phyloP scores from a whole-genome alignment of 2,888 invertebrate species.

The Tanypteryx hageni region DNA sequence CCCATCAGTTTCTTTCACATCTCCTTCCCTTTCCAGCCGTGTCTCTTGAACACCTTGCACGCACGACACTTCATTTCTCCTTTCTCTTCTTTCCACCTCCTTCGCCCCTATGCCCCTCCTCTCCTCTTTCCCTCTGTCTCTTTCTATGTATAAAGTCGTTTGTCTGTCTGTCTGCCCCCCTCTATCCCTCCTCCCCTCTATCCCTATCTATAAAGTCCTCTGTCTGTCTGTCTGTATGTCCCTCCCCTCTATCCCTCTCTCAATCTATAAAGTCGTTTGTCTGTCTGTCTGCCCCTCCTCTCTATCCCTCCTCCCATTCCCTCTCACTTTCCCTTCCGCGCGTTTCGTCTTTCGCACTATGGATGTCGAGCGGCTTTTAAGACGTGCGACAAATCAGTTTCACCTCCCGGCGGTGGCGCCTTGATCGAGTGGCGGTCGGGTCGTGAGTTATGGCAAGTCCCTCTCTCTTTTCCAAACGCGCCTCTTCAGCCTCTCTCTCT shows the following conservation, averaged over 20 bases:
- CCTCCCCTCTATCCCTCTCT: too few relatives aligned
- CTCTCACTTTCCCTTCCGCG: neutral
- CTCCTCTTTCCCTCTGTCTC: neutral
- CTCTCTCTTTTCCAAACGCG: constrained; percentile 42
- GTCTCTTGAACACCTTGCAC: neutral
- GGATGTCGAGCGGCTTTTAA: neutral
- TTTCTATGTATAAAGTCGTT: too few relatives aligned
- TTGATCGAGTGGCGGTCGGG: constrained; percentile 3
- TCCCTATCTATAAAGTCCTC: too few relatives aligned
- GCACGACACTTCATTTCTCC: neutral
- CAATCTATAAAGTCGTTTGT: too few relatives aligned
- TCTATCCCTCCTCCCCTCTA: too few relatives aligned
- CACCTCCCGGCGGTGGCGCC: neutral
- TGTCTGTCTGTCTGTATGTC: too few relatives aligned
- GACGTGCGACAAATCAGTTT: constrained; percentile 11
- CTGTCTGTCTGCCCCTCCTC: neutral
- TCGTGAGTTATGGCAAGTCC: constrained; percentile 40
- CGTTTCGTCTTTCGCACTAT: neutral
- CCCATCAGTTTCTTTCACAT: neutral
- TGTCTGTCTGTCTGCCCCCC: too few relatives aligned
- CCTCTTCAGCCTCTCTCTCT: constrained; percentile 4
- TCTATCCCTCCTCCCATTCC: neutral
- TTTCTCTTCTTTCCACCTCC: neutral
- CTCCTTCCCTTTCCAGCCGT: neutral
- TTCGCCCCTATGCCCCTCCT: neutral